These are phyloP conservation scores for Pteropus alecto DNA, from an alignment of 2,113 vertebrate species.

Conservation along the genomic window DNA sequence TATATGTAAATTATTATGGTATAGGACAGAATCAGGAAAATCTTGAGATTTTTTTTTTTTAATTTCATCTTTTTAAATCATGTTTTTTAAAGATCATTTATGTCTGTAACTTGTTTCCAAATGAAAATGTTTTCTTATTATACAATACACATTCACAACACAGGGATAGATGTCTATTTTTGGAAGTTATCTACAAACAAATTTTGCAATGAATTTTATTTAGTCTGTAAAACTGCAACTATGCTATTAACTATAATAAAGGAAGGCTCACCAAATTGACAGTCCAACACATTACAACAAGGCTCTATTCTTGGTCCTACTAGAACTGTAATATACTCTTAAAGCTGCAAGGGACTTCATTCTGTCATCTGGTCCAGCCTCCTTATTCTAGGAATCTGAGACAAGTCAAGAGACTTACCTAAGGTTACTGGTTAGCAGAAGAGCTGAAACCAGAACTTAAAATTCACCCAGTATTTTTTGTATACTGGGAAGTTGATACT, in stretches of 20 bases:
- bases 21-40: background rate
- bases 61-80: constrained; percentile 25
- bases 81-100: background rate
- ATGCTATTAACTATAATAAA: background rate
- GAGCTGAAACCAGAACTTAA: background rate
- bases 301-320: background rate
- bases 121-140: background rate
- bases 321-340: background rate
- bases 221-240: background rate
- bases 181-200: background rate
- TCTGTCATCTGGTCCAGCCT: background rate
- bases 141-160: background rate
- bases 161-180: background rate
- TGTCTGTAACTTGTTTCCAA: background rate
- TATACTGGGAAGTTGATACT: background rate
- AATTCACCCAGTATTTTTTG: background rate
- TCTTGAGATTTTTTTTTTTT: background rate
- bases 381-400: background rate
- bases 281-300: background rate
- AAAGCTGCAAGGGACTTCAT: background rate
- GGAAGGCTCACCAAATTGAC: background rate
- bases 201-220: background rate
- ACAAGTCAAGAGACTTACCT: background rate
- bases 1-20: background rate
- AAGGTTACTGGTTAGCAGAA: background rate